phyloP scores from a whole-genome alignment of 2,888 invertebrate species.

The Alitta virens region DNA sequence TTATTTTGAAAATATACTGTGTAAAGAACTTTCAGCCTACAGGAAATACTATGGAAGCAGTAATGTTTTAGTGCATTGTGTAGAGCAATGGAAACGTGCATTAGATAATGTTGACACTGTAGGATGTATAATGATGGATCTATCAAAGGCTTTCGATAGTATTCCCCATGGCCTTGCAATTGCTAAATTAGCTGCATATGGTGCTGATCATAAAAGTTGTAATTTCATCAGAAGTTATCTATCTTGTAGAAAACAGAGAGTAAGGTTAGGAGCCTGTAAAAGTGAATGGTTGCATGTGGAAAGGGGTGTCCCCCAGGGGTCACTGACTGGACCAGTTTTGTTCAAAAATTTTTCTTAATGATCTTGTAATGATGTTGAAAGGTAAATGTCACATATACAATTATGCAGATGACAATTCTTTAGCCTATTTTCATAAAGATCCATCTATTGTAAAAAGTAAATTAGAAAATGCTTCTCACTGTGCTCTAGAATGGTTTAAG shows the following conservation, averaged over 20 bases:
- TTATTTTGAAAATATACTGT: not conserved
- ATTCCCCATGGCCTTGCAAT: not conserved
- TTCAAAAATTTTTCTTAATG: too few species aligned
- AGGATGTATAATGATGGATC: not conserved
- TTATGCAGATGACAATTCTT: too few species aligned
- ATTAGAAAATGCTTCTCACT: too few species aligned
- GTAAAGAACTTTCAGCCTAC: not conserved
- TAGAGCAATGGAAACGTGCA: not conserved
- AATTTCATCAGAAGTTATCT: not conserved
- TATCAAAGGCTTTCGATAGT: not conserved
- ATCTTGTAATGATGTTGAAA: too few species aligned
- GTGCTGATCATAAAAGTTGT: not conserved
- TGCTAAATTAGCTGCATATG: not conserved
- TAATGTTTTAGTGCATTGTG: not conserved
- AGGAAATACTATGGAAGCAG: not conserved
- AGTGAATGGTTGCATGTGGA: not conserved
- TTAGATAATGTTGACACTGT: not conserved
- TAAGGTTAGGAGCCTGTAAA: not conserved
- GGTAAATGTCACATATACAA: too few species aligned
- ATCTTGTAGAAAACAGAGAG: not conserved
- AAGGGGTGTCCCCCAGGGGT: not conserved
- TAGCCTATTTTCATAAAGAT: too few species aligned
- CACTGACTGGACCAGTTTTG: too few species aligned
- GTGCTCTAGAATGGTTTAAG: too few species aligned
- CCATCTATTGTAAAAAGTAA: too few species aligned